Percentiles rank a stretch among this genome's conserved stretches.
These are phyloP conservation scores for Takifugu flavidus DNA, from an alignment of 2,113 vertebrate species.

Conservation along the genomic window DNA sequence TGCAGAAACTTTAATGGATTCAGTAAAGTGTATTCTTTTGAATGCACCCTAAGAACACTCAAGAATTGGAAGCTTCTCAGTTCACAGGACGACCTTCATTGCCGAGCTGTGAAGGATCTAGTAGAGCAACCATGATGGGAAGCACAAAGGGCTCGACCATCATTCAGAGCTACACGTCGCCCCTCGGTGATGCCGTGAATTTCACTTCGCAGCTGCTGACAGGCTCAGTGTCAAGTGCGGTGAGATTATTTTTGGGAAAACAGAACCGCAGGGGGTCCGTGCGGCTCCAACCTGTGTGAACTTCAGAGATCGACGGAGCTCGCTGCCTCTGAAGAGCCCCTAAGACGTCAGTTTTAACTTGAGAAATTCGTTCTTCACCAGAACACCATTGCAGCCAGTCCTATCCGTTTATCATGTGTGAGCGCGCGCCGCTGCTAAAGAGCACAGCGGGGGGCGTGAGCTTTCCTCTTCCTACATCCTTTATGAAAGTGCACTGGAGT, in stretches of 20 bases:
- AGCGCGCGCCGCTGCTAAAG: conserved; percentile 10
- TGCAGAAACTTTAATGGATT: no score
- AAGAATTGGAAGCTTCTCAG: neutral
- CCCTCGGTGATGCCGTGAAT: neutral
- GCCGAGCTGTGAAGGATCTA: neutral
- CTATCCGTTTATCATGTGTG: neutral
- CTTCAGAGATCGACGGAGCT: neutral
- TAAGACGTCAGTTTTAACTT: neutral
- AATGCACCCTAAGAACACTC: no score
- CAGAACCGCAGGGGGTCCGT: neutral
- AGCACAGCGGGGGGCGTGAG: conserved; percentile 17
- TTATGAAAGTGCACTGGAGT: conserved; percentile 38
- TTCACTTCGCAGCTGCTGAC: neutral
- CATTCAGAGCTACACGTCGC: no score
- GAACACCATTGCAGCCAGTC: neutral
- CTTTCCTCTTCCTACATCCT: conserved; percentile 20
- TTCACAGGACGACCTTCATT: neutral
- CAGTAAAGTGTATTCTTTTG: no score
- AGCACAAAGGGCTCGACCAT: no score
- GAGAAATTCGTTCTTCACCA: neutral
- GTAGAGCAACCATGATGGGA: no score
- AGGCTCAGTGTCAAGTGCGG: neutral
- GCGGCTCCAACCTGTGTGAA: neutral
- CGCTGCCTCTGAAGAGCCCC: no score
- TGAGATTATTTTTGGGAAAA: neutral